Conservation (phyloP, 2,888 invertebrate species). For the Caenorhabditis virilis region DNA sequence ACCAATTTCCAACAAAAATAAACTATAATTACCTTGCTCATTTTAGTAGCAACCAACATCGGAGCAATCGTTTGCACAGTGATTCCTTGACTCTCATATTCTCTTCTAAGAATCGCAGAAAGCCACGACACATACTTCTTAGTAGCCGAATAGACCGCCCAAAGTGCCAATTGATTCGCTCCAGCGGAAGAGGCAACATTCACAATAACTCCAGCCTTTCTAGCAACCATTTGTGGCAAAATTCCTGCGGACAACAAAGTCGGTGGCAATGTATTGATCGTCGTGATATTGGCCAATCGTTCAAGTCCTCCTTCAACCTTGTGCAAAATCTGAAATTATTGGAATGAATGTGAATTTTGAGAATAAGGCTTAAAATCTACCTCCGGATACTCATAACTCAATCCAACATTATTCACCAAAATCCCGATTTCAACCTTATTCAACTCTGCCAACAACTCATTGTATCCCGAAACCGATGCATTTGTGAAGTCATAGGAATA, state of each 20-base stretch:
- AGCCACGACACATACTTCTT: conserved; percentile 71
- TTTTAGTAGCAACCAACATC: conserved; percentile 65
- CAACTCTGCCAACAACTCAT: conserved; percentile 55
- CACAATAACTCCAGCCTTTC: conserved; percentile 83
- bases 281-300: conserved; percentile 73
- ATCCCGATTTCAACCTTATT: conserved; percentile 58
- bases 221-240: conserved; percentile 82
- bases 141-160: conserved; percentile 82
- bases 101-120: conserved; percentile 68
- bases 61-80: conserved; percentile 66
- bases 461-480: conserved; percentile 52
- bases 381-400: conserved; percentile 84
- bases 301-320: conserved; percentile 59
- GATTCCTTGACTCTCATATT: conserved; percentile 70
- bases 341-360: too few species aligned
- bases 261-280: conserved; percentile 81
- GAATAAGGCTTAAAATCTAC: too few species aligned
- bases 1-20: too few species aligned
- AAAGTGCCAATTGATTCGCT: conserved; percentile 75
- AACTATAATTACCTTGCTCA: conserved; percentile 50
- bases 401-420: conserved; percentile 86
- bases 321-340: too few species aligned
- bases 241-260: conserved; percentile 84
- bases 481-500: conserved; percentile 62
- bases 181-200: conserved; percentile 87